These are phyloP conservation scores for Lissonota sp. DNA, from an alignment of 2,888 invertebrate species.

Conservation along the genomic window DNA sequence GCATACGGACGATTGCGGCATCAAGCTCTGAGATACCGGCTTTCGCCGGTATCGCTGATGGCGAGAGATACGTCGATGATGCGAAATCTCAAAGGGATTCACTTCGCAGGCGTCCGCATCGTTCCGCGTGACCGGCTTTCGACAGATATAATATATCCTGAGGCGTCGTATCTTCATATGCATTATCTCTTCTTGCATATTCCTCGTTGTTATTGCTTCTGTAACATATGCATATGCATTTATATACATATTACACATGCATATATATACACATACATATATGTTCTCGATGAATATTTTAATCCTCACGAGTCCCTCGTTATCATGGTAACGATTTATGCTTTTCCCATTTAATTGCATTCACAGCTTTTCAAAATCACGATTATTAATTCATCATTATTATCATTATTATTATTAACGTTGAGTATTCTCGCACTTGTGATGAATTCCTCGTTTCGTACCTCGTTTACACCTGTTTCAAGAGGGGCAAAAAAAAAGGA, in stretches of 20 bases:
- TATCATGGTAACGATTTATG: constrained; percentile 11
- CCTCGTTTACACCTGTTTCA: constrained; percentile 44
- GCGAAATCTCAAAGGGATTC: constrained; percentile 54
- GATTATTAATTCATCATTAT: constrained; percentile 14
- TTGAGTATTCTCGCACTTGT: constrained; percentile 41
- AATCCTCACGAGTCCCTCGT: constrained; percentile 17
- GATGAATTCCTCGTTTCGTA: constrained; percentile 37
- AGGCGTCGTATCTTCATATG: constrained; percentile 41
- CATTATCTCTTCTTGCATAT: constrained; percentile 48
- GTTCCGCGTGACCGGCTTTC: constrained; percentile 59
- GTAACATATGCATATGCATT: constrained; percentile 1
- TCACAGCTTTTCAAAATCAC: constrained; percentile 38
- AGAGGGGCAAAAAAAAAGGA: constrained; percentile 12
- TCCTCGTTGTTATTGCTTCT: constrained; percentile 36
- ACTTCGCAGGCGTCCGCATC: constrained; percentile 29
- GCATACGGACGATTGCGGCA: constrained; percentile 38
- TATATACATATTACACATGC: not conserved
- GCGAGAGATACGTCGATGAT: constrained; percentile 47
- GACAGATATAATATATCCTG: constrained; percentile 50
- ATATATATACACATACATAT: constrained; percentile 12
- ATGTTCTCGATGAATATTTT: not conserved
- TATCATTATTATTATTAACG: constrained; percentile 30
- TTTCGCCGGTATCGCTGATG: constrained; percentile 10
- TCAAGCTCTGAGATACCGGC: constrained; percentile 19
- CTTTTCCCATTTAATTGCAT: constrained; percentile 5